These are phyloP conservation scores for Odontamblyopus lacepedii DNA, from an alignment of 2,797 vertebrate species.

Conservation along the genomic window DNA sequence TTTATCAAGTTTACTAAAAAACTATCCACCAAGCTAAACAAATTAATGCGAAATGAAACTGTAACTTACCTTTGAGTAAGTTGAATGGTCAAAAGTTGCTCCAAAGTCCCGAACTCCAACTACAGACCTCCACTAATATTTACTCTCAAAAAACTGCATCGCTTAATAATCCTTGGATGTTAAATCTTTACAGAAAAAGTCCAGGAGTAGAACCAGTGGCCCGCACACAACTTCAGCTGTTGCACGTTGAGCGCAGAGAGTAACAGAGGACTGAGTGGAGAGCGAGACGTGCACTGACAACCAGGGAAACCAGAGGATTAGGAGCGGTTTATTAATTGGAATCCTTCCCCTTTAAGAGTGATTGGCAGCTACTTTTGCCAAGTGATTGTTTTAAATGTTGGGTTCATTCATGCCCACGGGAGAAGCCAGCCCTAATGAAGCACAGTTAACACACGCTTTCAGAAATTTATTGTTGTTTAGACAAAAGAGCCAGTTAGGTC, in stretches of 20 bases:
- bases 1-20: neutral
- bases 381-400: slow-evolving; percentile 87
- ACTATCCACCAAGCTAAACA: neutral
- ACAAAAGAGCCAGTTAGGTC: slow-evolving; percentile 69
- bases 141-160: slow-evolving; percentile 40
- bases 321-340: slow-evolving; percentile 86
- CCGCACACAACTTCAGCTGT: slow-evolving; percentile 29
- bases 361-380: slow-evolving; percentile 87
- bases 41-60: neutral
- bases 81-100: slow-evolving; percentile 46
- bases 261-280: slow-evolving; percentile 37
- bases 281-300: slow-evolving; percentile 59
- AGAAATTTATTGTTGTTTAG: slow-evolving; percentile 67
- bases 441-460: slow-evolving; percentile 69
- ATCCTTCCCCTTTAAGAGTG: slow-evolving; percentile 91
- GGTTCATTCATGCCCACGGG: slow-evolving; percentile 68
- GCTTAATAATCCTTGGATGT: slow-evolving; percentile 21
- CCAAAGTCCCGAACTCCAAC: slow-evolving; percentile 49
- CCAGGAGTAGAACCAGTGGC: slow-evolving; percentile 13
- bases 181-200: slow-evolving; percentile 17
- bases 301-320: slow-evolving; percentile 85
- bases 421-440: slow-evolving; percentile 71
- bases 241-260: slow-evolving; percentile 48
- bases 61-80: slow-evolving; percentile 57
- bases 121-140: slow-evolving; percentile 29